Percentiles rank a stretch among this genome's conserved stretches.
These are phyloP conservation scores for Dicrurus megarhynchus DNA, from an alignment of 2,113 vertebrate species.

Conservation along the genomic window DNA sequence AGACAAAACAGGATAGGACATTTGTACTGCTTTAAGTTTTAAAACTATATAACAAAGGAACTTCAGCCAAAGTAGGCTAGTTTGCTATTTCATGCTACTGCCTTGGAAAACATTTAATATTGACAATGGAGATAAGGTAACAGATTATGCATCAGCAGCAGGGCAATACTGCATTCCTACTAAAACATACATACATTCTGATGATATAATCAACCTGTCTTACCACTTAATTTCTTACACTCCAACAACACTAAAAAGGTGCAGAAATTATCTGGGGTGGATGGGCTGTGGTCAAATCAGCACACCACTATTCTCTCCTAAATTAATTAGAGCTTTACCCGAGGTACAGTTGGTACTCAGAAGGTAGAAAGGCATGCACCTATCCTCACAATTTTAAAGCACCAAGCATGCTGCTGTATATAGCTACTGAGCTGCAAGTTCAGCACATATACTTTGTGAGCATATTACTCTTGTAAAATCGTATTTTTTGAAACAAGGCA, in stretches of 20 bases:
- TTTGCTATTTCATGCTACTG: background rate
- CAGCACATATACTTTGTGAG: background rate
- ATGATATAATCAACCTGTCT: background rate
- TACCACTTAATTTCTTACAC: background rate
- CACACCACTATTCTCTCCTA: background rate
- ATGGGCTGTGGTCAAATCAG: background rate
- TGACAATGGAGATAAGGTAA: background rate
- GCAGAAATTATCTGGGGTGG: background rate
- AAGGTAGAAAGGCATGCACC: background rate
- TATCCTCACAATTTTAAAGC: background rate
- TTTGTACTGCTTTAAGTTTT: background rate
- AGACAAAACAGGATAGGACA: background rate
- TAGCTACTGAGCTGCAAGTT: background rate
- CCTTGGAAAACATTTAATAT: background rate
- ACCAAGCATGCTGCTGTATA: background rate
- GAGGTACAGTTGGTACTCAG: background rate
- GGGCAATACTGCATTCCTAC: background rate
- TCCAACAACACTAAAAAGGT: background rate
- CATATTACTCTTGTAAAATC: background rate
- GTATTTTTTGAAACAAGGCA: background rate
- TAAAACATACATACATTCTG: background rate
- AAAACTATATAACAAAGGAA: background rate
- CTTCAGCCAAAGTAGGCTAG: background rate
- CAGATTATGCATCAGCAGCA: background rate
- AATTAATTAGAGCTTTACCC: background rate